Percentiles rank a stretch among this genome's conserved stretches.
These are phyloP conservation scores for Sturnus vulgaris DNA, from an alignment of 2,113 vertebrate genomes.

Conservation along the genomic window DNA sequence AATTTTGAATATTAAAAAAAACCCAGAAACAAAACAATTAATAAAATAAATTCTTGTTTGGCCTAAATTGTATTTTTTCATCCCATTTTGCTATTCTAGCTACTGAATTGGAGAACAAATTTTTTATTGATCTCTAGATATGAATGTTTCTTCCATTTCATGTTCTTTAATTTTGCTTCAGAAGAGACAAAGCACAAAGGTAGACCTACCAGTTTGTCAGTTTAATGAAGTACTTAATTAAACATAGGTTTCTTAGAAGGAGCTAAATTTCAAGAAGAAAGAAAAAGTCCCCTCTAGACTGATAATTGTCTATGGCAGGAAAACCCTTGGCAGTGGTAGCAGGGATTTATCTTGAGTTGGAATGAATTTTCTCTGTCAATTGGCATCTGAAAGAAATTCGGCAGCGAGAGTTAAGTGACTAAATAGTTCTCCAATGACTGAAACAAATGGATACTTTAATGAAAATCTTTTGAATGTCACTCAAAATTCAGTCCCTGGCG, in stretches of 20 bases:
- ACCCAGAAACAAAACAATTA: not conserved
- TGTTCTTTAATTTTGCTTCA: not conserved
- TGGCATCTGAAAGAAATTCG: slow-evolving; percentile 56
- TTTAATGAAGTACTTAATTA: slow-evolving; percentile 58
- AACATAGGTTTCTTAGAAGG: slow-evolving; percentile 40
- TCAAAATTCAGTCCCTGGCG: slow-evolving; percentile 44
- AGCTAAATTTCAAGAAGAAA: slow-evolving; percentile 54
- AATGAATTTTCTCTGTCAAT: slow-evolving; percentile 62
- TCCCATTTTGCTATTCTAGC: not conserved
- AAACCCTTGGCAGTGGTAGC: slow-evolving; percentile 48
- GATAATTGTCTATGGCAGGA: slow-evolving; percentile 54
- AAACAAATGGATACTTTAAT: slow-evolving; percentile 66
- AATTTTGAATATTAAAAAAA: not conserved
- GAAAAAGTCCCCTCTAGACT: slow-evolving; percentile 37
- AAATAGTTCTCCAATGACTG: slow-evolving; percentile 64
- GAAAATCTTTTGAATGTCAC: slow-evolving; percentile 60
- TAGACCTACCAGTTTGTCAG: slow-evolving; percentile 25
- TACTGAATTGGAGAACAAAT: not conserved
- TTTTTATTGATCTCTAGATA: not conserved
- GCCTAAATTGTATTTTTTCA: not conserved
- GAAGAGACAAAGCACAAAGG: slow-evolving; percentile 43
- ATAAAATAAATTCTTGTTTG: rapidly evolving
- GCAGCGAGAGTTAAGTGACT: slow-evolving; percentile 43
- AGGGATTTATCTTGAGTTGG: slow-evolving; percentile 50
- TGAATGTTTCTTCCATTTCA: not conserved